phyloP scores from a whole-genome alignment of 2,797 vertebrate genomes.

The Petrocephalus schoutedeni region DNA sequence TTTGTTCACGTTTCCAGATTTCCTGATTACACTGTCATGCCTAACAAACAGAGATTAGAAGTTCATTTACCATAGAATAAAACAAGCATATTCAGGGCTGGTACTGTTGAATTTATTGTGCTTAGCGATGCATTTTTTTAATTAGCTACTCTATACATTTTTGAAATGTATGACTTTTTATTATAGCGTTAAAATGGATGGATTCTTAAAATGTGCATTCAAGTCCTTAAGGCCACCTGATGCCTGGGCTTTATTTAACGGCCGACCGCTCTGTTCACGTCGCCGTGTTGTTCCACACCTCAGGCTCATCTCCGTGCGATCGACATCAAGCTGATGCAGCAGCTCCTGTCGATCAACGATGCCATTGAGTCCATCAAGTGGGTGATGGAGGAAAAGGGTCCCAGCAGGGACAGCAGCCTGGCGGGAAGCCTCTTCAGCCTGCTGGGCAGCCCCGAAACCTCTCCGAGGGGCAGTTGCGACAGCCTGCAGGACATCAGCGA shows the following conservation, averaged over 20 bases:
- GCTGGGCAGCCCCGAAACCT: constrained; percentile 64
- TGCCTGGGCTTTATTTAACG: neutral
- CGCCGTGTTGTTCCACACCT: neutral
- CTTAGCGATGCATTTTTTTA: neutral
- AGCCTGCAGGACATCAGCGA: constrained; percentile 69
- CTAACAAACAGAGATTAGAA: neutral
- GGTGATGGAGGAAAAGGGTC: constrained; percentile 68
- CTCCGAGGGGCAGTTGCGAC: constrained; percentile 60
- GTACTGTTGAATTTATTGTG: neutral
- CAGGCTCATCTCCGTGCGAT: constrained; percentile 68
- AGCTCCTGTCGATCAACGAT: constrained; percentile 70
- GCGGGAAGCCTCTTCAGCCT: constrained; percentile 70
- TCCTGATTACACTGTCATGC: neutral
- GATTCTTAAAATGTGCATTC: neutral
- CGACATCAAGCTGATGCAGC: constrained; percentile 69
- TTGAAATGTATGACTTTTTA: neutral
- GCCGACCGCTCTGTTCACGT: neutral
- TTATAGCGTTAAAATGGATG: neutral
- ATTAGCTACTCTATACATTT: neutral
- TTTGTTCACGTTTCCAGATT: neutral
- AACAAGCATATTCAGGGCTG: neutral
- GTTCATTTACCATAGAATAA: neutral
- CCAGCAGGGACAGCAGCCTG: constrained; percentile 68
- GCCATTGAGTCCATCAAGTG: constrained; percentile 73
- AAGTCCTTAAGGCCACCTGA: neutral